Base-by-base conservation (phyloP, 92 coral and sea anemone species). In the Parazoanthus darwini region DNA sequence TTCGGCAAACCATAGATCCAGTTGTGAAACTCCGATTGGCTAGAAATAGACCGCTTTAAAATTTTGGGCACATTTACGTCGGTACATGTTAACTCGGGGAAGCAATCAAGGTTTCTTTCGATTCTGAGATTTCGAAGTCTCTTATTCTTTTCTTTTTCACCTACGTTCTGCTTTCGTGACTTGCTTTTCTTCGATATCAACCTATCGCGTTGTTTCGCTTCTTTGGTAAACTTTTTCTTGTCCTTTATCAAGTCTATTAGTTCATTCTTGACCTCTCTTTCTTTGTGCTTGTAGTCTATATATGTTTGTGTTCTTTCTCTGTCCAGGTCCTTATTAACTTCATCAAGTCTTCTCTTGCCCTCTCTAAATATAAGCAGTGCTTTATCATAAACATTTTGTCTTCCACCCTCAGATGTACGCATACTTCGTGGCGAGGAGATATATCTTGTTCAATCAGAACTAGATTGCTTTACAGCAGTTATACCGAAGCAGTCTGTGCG, bases 301-400 rank as follows among this genome's bases (percentile, higher is more conserved):
- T 74, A 66, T 36, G 89, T 85, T 80, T 94, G 93, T 13, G 91
- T 90, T 36, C 90, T 86, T 42, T 92, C 92, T 65, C 87, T 82
- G 13, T 94, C 96, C 23, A 94, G 82, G 44, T 91, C 96, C 85
- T 88, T 88, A 44, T 89, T 90, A 8, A 72, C 71, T 29, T 85
- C 82, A 44, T 90, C 70, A 13, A 94, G 96, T 26, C 77, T 67
- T 59, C 90, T 92, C 2, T 89, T 90, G 9, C 96, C 87, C 36
- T 94, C 96, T 86, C 91, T 92, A 74, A 94, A 92, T 59, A 92
- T 92, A 5, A 91, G 78, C 20, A 94, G 68, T 26, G 96, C 96
- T 86, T 90, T 94, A 33, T 90, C 94, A 75, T 90, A 88, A 35
- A 90, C 94, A 6, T 91, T 88, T 84, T 92, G 94, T 81, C 85